Evolutionary conservation across 2,113 vertebrate genomes (phyloP).

Genomic region (Nibea coibor): DNA sequence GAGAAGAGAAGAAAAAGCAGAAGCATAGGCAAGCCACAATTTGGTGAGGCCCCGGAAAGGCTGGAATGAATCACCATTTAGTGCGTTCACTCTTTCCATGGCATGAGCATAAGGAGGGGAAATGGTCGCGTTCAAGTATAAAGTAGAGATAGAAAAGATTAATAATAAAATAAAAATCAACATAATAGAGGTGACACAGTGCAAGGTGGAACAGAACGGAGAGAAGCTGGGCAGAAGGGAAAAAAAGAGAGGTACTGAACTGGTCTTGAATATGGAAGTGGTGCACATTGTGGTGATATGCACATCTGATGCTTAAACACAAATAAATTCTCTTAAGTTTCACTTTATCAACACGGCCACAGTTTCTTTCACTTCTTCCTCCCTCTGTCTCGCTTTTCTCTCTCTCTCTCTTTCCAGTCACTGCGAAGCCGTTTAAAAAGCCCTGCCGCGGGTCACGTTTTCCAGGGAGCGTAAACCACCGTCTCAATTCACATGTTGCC

Average conservation of each 20-base stretch:
- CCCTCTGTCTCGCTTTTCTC: neutral
- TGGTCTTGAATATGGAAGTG: conserved; percentile 58
- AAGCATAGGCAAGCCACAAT: conserved; percentile 66
- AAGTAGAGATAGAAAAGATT: conserved; percentile 30
- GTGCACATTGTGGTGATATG: conserved; percentile 52
- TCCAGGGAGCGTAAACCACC: conserved; percentile 66
- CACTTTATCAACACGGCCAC: conserved; percentile 48
- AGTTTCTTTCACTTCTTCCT: conserved; percentile 65
- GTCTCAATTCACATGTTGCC: conserved; percentile 51
- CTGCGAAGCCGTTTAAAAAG: conserved; percentile 41
- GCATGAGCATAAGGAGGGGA: conserved; percentile 45
- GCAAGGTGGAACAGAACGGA: neutral
- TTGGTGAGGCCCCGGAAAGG: conserved; percentile 71
- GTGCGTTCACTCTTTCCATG: conserved; percentile 74
- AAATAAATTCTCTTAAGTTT: conserved; percentile 62
- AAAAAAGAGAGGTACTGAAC: conserved; percentile 13
- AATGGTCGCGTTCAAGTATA: conserved; percentile 22
- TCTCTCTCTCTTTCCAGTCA: conserved; percentile 33
- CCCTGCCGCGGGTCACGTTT: conserved; percentile 28
- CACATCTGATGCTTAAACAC: conserved; percentile 55
- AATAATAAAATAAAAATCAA: conserved; percentile 1
- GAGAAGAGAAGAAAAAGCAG: conserved; percentile 74
- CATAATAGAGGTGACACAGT: conserved; percentile 12
- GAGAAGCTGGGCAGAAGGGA: neutral
- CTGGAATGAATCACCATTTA: conserved; percentile 73